A percentile compares a stretch with the other conserved stretches of the same genome.
phyloP scores from a whole-genome alignment of 35 echinoderm and acorn worm genomes.

The Amphiura filiformis region DNA sequence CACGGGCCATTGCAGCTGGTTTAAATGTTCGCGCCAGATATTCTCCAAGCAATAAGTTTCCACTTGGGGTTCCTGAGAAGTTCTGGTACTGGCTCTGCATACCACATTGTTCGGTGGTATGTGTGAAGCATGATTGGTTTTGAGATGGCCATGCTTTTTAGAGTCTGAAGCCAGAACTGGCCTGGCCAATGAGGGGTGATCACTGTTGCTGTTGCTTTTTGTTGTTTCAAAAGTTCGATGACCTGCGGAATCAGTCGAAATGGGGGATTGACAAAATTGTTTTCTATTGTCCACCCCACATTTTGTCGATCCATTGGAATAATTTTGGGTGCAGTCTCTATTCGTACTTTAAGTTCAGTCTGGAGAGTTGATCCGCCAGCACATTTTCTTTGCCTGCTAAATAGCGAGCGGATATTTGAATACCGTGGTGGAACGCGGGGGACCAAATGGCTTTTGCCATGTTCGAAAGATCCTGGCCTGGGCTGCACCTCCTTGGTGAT shows the following conservation, averaged over 20 bases:
- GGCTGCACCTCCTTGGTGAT: conserved; percentile 35
- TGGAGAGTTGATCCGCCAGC: conserved; percentile 26
- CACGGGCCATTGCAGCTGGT: background rate
- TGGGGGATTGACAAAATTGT: conserved; percentile 61
- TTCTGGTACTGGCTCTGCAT: conserved; percentile 1
- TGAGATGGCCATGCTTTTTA: conserved; percentile 2
- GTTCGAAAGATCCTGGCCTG: conserved; percentile 22
- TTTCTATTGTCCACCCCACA: conserved; percentile 54
- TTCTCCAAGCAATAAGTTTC: conserved; percentile 46
- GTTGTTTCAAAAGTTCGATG: background rate
- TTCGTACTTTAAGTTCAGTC: conserved; percentile 32
- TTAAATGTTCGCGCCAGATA: conserved; percentile 33
- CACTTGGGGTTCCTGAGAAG: conserved; percentile 24
- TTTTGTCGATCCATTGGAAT: conserved; percentile 8
- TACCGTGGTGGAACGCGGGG: conserved; percentile 14
- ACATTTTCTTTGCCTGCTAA: conserved; percentile 16
- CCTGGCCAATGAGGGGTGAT: conserved; percentile 35
- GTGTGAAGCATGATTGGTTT: background rate
- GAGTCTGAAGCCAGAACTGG: conserved; percentile 33
- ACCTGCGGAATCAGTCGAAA: conserved; percentile 42
- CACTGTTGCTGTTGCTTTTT: conserved; percentile 33
- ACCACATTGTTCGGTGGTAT: background rate
- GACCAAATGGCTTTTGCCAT: conserved; percentile 34
- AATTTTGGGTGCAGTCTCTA: conserved; percentile 34
- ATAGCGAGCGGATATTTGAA: conserved; percentile 15